phyloP scores from a whole-genome alignment of 2,888 invertebrate genomes.

The Callimorpha dominula region DNA sequence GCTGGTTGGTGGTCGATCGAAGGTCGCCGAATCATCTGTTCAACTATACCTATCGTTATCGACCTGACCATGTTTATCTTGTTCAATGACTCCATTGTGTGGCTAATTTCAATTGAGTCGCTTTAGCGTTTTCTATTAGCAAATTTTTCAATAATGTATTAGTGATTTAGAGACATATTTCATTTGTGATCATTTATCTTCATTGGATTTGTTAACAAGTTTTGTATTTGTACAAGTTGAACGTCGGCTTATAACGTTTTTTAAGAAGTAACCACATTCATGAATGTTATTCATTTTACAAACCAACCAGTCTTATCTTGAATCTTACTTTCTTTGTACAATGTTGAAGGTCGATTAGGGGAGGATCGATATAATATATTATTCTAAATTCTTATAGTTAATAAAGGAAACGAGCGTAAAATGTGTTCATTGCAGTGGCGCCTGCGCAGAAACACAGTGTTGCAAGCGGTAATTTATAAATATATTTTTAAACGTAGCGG shows the following conservation, averaged over 20 bases:
- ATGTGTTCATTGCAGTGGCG: slow-evolving; percentile 2
- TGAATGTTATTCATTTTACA: neutral
- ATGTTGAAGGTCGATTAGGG: too few species aligned
- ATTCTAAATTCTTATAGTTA: neutral
- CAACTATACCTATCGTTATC: slow-evolving; percentile 25
- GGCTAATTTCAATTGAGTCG: neutral
- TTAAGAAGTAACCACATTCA: neutral
- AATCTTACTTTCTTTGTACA: neutral
- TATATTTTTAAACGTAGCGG: slow-evolving; percentile 54
- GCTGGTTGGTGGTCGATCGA: slow-evolving; percentile 34
- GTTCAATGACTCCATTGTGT: slow-evolving; percentile 16
- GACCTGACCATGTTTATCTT: slow-evolving; percentile 21
- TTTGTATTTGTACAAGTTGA: too few species aligned
- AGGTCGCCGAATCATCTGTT: slow-evolving; percentile 53
- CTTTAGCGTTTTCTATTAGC: slow-evolving; percentile 1
- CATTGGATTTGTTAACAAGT: too few species aligned
- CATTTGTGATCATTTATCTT: too few species aligned
- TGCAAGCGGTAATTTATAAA: slow-evolving; percentile 45
- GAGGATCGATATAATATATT: too few species aligned
- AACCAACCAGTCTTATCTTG: too few species aligned
- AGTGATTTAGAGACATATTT: neutral
- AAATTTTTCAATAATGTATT: neutral
- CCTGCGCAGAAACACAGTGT: slow-evolving; percentile 26
- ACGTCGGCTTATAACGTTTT: too few species aligned
- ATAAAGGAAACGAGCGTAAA: neutral